Evolutionary conservation across 2,113 vertebrate species (phyloP), one percentile per base, ranked within the genome.

Genomic region (Piprites chloris): DNA sequence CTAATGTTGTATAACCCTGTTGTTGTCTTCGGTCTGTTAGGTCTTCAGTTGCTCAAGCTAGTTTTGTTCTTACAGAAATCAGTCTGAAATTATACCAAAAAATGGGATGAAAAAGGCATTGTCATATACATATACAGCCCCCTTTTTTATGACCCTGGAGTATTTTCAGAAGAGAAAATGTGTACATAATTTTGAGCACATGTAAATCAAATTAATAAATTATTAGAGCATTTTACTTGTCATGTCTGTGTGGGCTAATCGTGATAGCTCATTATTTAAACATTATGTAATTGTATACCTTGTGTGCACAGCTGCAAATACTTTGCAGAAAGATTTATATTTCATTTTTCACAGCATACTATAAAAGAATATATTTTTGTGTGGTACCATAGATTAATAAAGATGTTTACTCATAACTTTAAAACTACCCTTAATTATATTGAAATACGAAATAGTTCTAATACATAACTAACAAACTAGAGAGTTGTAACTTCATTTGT

Each of bases 171-270:
- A 96, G 89, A 95, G 87, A 97, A 97, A 96, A 96, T 96, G 84
- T 92, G 76, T 96, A 91, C 89, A 92, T 97, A 97, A 97, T 97
- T 98, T 98, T 97, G 97, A 97, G 93, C 94, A 95, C 93, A 97
- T 94, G 95, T 97, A 98, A 98, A 97, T 98, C 65, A 98, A 97
- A 96, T 97, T 97, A 98, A 97, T 97, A 96, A 96, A 97, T 97
- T 97, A 97, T 98, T 97, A 97, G 95, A 91, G 83, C 91, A 94
- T 97, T 98, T 98, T 98, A 94, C 94, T 97, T 98, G 96, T 98
- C 96, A 97, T 97, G 95, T 97, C 97, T 97, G 96, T 97, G 97
- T 98, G 96, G 96, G 80, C 95, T 98, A 97, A 97, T 98, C 74
- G 24, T 97, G 96, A 97, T 97, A 97, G 93, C 96, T 98, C 94